These are phyloP conservation scores for Gastracanthus pulcherrimus DNA, from an alignment of 2,888 invertebrate genomes.

Conservation along the genomic window DNA sequence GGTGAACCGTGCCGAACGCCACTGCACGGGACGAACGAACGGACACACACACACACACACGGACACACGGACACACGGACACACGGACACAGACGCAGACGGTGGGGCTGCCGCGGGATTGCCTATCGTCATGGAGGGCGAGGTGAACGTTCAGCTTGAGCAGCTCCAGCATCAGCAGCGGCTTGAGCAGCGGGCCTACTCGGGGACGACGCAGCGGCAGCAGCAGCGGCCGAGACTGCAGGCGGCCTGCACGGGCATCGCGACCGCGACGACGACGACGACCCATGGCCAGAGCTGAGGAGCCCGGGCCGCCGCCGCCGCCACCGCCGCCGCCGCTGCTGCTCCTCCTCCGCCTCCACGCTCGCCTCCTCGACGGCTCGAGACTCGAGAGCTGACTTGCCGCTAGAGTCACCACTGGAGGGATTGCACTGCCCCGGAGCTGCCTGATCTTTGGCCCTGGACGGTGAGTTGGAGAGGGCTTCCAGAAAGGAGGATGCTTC, in stretches of 20 bases:
- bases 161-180: not conserved
- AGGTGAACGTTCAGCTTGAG: conserved; percentile 29
- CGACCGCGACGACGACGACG: not conserved
- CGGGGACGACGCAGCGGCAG: too few relatives aligned
- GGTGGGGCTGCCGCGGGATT: not conserved
- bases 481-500: not conserved
- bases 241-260: too few relatives aligned
- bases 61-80: not conserved
- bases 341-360: too few relatives aligned
- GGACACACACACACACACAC: conserved; percentile 2
- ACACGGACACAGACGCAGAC: too few relatives aligned
- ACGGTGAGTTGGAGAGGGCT: not conserved
- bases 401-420: too few relatives aligned
- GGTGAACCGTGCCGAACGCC: not conserved
- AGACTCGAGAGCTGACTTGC: too few relatives aligned
- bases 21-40: conserved; percentile 8
- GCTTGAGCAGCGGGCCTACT: too few relatives aligned
- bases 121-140: conserved; percentile 51
- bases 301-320: not conserved
- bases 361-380: too few relatives aligned
- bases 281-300: too few relatives aligned
- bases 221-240: too few relatives aligned
- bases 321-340: not conserved
- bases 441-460: not conserved
- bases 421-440: not conserved